A percentile compares a stretch with the other conserved stretches of the same genome.
Evolutionary conservation across 2,888 invertebrate species (phyloP).

Genomic region (Syritta pipiens): DNA sequence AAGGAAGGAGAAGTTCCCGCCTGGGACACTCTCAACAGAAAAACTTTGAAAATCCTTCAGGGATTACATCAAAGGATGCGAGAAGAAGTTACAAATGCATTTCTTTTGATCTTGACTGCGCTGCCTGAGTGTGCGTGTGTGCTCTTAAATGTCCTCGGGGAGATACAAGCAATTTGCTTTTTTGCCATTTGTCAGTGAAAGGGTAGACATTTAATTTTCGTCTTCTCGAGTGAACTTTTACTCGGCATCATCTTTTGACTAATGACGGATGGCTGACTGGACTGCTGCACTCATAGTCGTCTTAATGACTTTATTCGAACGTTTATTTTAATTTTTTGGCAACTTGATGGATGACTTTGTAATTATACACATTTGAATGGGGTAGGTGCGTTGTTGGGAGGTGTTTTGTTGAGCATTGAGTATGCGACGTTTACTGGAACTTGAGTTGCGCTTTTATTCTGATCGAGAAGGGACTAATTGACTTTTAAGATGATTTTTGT

Average conservation of each 20-base stretch:
- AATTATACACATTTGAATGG: slow-evolving; percentile 57
- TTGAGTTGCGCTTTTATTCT: too few relatives aligned
- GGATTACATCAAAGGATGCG: slow-evolving; percentile 66
- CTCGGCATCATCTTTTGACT: slow-evolving; percentile 22
- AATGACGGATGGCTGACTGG: slow-evolving; percentile 59
- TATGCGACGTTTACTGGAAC: not conserved
- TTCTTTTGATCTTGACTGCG: slow-evolving; percentile 46
- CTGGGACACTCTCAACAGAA: slow-evolving; percentile 6
- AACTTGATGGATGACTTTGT: slow-evolving; percentile 57
- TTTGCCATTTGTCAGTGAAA: slow-evolving; percentile 21
- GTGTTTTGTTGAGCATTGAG: not conserved
- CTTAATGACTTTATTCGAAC: slow-evolving; percentile 65
- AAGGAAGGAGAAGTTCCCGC: not conserved
- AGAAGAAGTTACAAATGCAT: slow-evolving; percentile 55
- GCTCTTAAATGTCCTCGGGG: slow-evolving; percentile 61
- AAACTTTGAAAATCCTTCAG: slow-evolving; percentile 46
- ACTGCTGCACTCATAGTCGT: slow-evolving; percentile 43
- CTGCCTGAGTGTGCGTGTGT: not conserved
- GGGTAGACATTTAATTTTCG: slow-evolving; percentile 44
- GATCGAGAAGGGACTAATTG: too few relatives aligned
- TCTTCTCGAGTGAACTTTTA: slow-evolving; percentile 15
- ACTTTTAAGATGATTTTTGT: too few relatives aligned
- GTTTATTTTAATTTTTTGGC: slow-evolving; percentile 64
- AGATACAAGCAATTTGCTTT: slow-evolving; percentile 48
- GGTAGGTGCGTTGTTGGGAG: not conserved